Percentiles rank a stretch among this genome's conserved stretches.
Conservation (phyloP, 2,888 invertebrate species). For the Metacarcinus magister region DNA sequence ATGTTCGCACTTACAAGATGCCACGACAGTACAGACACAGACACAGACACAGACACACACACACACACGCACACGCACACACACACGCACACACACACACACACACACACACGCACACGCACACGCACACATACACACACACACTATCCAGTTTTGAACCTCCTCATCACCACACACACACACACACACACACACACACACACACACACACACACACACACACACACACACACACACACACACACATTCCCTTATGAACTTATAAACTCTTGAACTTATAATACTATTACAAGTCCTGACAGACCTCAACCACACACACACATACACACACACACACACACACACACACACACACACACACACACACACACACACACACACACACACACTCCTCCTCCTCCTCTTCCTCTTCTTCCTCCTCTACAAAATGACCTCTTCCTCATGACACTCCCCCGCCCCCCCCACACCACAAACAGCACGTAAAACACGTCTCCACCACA, state of each 20-base stretch:
- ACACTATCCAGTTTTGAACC: too few species aligned
- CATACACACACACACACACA: too few species aligned
- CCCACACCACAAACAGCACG: neutral
- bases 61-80: too few species aligned
- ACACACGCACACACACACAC: neutral
- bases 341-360: neutral
- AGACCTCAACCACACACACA: too few species aligned
- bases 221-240: too few species aligned
- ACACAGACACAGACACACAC: too few species aligned
- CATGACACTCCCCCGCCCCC: neutral
- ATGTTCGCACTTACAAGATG: too few species aligned
- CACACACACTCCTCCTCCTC: neutral
- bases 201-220: too few species aligned
- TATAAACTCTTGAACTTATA: neutral
- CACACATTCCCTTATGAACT: neutral
- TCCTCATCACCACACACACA: too few species aligned
- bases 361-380: neutral
- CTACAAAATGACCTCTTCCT: neutral
- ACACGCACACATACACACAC: neutral
- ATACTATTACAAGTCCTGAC: neutral
- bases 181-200: too few species aligned
- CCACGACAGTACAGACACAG: too few species aligned
- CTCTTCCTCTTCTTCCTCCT: neutral
- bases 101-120: neutral
- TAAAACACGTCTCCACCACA: too few species aligned